Evolutionary conservation across 2,113 vertebrate genomes (phyloP).

Genomic region (Anhinga anhinga): DNA sequence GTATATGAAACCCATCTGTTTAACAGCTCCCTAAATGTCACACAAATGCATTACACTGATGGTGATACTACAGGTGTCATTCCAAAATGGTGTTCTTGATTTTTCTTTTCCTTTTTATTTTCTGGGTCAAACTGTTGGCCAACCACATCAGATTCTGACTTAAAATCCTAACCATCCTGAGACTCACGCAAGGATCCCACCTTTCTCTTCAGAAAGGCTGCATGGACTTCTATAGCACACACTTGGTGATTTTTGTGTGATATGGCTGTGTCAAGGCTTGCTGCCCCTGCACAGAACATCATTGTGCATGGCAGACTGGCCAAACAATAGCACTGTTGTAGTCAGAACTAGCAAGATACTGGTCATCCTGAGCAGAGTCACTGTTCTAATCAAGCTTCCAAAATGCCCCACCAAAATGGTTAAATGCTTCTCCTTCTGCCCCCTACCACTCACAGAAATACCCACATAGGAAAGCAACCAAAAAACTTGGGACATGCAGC

Average conservation of each 20-base stretch:
- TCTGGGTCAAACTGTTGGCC: not conserved
- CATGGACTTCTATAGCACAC: not conserved
- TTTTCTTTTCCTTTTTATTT: not conserved
- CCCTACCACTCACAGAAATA: not conserved
- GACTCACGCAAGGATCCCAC: not conserved
- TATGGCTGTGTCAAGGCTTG: fast-evolving
- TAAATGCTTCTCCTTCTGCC: not conserved
- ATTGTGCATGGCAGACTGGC: fast-evolving
- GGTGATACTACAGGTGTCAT: not conserved
- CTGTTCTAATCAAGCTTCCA: not conserved
- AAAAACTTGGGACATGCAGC: fast-evolving
- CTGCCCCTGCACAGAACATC: fast-evolving
- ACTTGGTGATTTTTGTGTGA: not conserved
- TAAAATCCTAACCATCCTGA: not conserved
- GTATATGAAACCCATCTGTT: not conserved
- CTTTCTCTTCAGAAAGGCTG: not conserved
- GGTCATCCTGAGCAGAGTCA: not conserved
- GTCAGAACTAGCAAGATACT: not conserved
- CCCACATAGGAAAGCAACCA: fast-evolving
- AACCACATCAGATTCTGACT: not conserved
- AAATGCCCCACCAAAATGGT: not conserved
- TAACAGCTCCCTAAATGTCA: not conserved
- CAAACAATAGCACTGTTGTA: fast-evolving
- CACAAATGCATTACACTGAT: not conserved
- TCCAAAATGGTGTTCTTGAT: fast-evolving